Evolutionary conservation across 2,797 vertebrate species (phyloP).

Genomic region (Acipenser transmontanus): DNA sequence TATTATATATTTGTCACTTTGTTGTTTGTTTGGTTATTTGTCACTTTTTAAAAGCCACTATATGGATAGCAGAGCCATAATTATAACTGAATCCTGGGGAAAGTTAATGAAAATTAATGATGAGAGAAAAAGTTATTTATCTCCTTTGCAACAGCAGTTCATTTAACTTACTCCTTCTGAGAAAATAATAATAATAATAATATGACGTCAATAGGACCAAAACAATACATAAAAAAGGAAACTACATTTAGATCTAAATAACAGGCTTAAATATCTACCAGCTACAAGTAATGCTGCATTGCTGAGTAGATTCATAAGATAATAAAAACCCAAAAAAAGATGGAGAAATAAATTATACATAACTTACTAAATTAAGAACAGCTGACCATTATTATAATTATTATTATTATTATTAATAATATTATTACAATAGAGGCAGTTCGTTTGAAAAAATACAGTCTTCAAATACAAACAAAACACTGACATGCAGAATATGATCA

Average conservation of each 20-base stretch:
- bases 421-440: slow-evolving; percentile 95
- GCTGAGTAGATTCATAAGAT: slow-evolving; percentile 57
- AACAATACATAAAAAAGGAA: slow-evolving; percentile 44
- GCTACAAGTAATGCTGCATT: slow-evolving; percentile 66
- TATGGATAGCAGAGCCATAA: too few species aligned
- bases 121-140: slow-evolving; percentile 56
- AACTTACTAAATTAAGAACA: slow-evolving; percentile 96
- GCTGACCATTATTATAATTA: slow-evolving; percentile 88
- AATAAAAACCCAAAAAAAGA: slow-evolving; percentile 53
- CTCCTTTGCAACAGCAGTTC: slow-evolving; percentile 56
- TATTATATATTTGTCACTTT: too few species aligned
- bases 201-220: slow-evolving; percentile 62
- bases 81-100: too few species aligned
- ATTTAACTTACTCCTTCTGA: slow-evolving; percentile 61
- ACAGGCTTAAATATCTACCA: slow-evolving; percentile 51
- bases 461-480: slow-evolving; percentile 82
- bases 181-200: slow-evolving; percentile 46
- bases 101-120: slow-evolving; percentile 70
- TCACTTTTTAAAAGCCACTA: too few species aligned
- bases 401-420: slow-evolving; percentile 75
- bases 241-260: slow-evolving; percentile 56
- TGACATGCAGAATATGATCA: slow-evolving; percentile 75
- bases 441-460: slow-evolving; percentile 84
- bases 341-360: slow-evolving; percentile 96
- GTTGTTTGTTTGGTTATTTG: too few species aligned